Evolutionary conservation across 1,140 invertebrate genomes (phyloP), one percentile per base, ranked within the genome.

Genomic region (Diachasmimorpha longicaudata): DNA sequence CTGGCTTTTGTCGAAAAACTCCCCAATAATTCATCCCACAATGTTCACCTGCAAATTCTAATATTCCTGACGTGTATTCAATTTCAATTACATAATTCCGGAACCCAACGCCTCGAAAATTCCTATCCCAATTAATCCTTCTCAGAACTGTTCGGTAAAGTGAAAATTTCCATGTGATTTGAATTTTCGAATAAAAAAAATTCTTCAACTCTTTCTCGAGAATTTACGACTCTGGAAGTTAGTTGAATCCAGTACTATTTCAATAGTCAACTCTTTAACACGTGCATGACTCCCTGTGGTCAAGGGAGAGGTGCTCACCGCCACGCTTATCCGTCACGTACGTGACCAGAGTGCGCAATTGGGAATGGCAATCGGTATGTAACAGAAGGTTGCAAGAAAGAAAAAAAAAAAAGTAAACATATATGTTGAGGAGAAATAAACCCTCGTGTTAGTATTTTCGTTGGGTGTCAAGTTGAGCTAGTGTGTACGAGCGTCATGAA

Each of bases 331-430:
- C 70, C 63, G 31, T 39, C 25, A 21, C 36, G 42, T 77, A 79
- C 76, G 78, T 79, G 78, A 77, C 78, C 67, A 19, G 78, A 37
- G 70, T 77, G 48, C 55, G 11, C 46, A 52, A 77, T 75, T 70
- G 19, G 69, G 74, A 70, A 75, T 76, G 23, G 52, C n/a, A 63
- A 23, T 63, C 58, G 58, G 58, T 63, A 63, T 72, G 70, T 72
- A 46, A 72, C 46, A 70, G 70, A 63, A 63, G 58, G 58, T 63
- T 63, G 10, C 4, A 63, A 63, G 23, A 1, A 4, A 13, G 31
- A 25, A 63, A 25, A 63, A 63, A 23, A 25, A 25, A 11, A 19
- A 8, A 58, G 23, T 5, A 13, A 25, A 25, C 58, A 63, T 25
- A 63, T 63, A 63, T 63, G 23, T 25, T 25, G 58, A 63, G 13